Evolutionary conservation across 2,113 vertebrate species (phyloP), one percentile per base, ranked within the genome.

Genomic region (Camelus bactrianus): DNA sequence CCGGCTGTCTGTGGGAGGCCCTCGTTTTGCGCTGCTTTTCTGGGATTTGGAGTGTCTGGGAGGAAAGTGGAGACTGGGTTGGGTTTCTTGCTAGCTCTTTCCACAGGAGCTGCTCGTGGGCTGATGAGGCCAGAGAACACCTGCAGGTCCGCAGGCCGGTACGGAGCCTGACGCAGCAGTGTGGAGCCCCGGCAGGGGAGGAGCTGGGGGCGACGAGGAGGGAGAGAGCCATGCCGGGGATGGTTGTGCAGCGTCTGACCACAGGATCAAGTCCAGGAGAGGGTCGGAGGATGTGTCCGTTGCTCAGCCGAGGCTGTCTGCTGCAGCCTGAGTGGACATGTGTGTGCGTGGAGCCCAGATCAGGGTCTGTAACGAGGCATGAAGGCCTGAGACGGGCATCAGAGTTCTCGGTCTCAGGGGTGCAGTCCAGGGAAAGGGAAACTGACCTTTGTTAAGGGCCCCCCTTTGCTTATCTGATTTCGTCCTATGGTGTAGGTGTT

Each of bases 31-130:
- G 77, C 67, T 84, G 46, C 80, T 93, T 77, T 92, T 32, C 87
- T 75, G 64, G 88, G 87, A 69, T 58, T 32, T 54, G 56, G 54
- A 77, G 52, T 75, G 64, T 28, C 65, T 72, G 30, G 52, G 70
- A 89, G 16, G 52, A 67, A 90, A 54, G 80, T 26, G 8, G 17
- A 69, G 85, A 64, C 65, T 65, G 69, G 60, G 54, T 62, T 76
- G 69, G 77, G 62, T 62, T 85, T 48, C 54, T 81, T 82, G 52
- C 70, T 69, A 50, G 69, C 65, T 93, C 20, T 69, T 86, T 94
- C 46, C 28, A 4, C 26, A 2, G 75, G 42, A 60, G 54, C 42
- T 77, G 58, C n/a, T 24, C 19, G 6, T 77, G 30, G 69, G 58
- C 85, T 87, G 50, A 8, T 87, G 12, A 48, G 38, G 48, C n/a